Conservation (phyloP, 1,140 invertebrate genomes). For the Apocrypta bakeri region DNA sequence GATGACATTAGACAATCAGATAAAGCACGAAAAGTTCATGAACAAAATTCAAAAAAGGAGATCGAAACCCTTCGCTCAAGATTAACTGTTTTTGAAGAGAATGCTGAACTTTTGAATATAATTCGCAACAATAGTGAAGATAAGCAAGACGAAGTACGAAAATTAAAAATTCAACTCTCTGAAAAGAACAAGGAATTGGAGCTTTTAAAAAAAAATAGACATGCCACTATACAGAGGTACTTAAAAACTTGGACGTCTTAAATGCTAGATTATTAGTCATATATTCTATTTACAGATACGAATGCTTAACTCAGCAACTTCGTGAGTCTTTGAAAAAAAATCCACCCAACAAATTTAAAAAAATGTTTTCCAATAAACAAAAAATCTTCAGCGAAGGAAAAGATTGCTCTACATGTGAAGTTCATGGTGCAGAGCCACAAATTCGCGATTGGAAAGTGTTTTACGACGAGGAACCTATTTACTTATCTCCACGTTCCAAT, state of each 20-base stretch:
- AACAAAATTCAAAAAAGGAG: constrained; percentile 55
- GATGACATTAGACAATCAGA: constrained; percentile 56
- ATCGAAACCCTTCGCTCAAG: constrained; percentile 56
- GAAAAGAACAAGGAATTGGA: constrained; percentile 59
- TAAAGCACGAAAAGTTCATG: constrained; percentile 56
- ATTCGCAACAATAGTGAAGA: constrained; percentile 54
- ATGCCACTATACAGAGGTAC: constrained; percentile 60
- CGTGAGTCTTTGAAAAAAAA: constrained; percentile 34
- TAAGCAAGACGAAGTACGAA: constrained; percentile 55
- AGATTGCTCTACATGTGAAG: background rate
- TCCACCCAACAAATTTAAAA: background rate
- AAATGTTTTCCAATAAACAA: constrained; percentile 13
- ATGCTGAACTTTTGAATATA: constrained; percentile 56
- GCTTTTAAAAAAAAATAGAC: constrained; percentile 57
- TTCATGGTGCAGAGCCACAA: background rate
- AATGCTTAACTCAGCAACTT: constrained; percentile 25
- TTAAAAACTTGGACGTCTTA: background rate
- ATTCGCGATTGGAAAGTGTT: background rate
- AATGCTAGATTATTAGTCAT: background rate
- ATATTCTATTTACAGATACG: constrained; percentile 50
- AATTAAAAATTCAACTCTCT: constrained; percentile 57
- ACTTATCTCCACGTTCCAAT: background rate
- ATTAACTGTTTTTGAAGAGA: constrained; percentile 58
- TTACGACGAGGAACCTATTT: background rate
- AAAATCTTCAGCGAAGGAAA: background rate